Conservation (phyloP, 1,140 invertebrate species). For the Trichoplusia ni region DNA sequence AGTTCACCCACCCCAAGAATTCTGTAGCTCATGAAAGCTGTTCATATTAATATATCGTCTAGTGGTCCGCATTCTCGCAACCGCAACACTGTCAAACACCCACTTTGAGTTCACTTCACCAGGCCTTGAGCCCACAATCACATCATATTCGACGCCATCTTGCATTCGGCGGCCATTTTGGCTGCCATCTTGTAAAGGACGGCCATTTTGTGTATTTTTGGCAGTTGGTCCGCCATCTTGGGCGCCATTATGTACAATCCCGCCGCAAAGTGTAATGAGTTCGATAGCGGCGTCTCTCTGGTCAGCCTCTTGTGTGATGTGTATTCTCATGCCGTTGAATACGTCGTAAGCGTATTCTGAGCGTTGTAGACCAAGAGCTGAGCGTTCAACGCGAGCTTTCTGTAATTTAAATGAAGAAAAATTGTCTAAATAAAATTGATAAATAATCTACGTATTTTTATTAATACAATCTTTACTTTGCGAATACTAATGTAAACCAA, state of each 20-base stretch:
- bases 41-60: slow-evolving; percentile 56
- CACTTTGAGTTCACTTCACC: slow-evolving; percentile 62
- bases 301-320: slow-evolving; percentile 42
- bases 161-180: slow-evolving; percentile 34
- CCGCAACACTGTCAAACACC: slow-evolving; percentile 71
- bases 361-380: slow-evolving; percentile 44
- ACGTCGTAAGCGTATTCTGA: slow-evolving; percentile 63
- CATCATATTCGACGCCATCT: slow-evolving; percentile 42
- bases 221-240: slow-evolving; percentile 1
- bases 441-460: too few relatives aligned
- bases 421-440: too few relatives aligned
- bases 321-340: slow-evolving; percentile 55
- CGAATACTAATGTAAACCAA: too few relatives aligned
- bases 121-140: slow-evolving; percentile 45
- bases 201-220: not conserved
- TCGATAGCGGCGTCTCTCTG: slow-evolving; percentile 52
- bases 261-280: slow-evolving; percentile 62
- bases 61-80: slow-evolving; percentile 59
- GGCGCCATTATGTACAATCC: slow-evolving; percentile 41
- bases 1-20: not conserved
- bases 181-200: not conserved
- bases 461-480: too few relatives aligned
- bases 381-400: slow-evolving; percentile 67
- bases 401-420: slow-evolving; percentile 48
- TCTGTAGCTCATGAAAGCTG: not conserved